Base-by-base conservation (phyloP, 2,888 invertebrate species). In the Gastrophysa polygoni region DNA sequence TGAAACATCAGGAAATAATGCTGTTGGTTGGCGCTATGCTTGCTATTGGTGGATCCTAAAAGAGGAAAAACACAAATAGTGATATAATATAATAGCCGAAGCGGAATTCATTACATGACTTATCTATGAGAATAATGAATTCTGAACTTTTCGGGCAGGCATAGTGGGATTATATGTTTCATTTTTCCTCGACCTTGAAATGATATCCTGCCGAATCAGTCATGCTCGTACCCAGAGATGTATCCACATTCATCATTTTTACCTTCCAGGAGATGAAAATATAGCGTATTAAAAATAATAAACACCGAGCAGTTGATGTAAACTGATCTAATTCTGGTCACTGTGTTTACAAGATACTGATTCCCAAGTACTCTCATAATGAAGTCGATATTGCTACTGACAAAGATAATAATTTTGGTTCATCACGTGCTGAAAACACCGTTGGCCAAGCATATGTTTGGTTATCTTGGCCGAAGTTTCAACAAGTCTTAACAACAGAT, bases 311-410 rank as follows among this genome's bases (percentile, higher is more conserved):
- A 32, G 50, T 58, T 54, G 55, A 62, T 44, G 46, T 62, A 62
- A 62, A 49, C 62, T 58, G 54, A 57, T 62, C 62, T 62, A 62
- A 46, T 58, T 62, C 55, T 16, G 62, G 54, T 48, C 48, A 14
- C 46, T 32, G 10, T 58, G 62, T 62, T 62, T 62, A 62, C 49
- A n/a, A 44, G 57, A 61, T 51, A 57, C 43, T 61, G 28, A 54
- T 49, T 57, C 57, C 55, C 52, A 58, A 58, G 62, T 62, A 62
- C 62, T 62, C 51, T 62, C 58, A 57, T 62, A 48, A 52, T 57
- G 52, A 52, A 61, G 52, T 52, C 57, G 52, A 57, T 61, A 57
- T 57, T 47, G 61, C 34, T 52, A 48, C 57, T 57, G 57, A 57
- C 24, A 57, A 57, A 50, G 52, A 47, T 52, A 51, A 52, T 48